A percentile compares a stretch with the other conserved stretches of the same genome.
phyloP scores from a whole-genome alignment of 2,113 vertebrate genomes.

The Hemibagrus wyckioides region DNA sequence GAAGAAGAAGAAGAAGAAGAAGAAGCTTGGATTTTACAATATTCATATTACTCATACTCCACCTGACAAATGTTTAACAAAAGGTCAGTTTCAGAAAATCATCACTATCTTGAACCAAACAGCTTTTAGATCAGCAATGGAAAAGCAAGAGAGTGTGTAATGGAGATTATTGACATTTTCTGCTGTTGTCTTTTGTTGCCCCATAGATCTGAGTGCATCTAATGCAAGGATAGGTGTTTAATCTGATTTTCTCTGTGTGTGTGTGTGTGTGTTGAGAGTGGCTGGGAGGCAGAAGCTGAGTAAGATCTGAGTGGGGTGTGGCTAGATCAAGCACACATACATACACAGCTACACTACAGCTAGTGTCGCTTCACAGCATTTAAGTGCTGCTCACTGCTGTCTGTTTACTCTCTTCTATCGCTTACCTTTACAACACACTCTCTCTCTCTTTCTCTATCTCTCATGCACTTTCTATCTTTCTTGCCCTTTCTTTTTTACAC shows the following conservation, averaged over 20 bases:
- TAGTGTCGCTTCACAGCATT: neutral
- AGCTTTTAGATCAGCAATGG: neutral
- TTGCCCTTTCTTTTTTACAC: constrained; percentile 27
- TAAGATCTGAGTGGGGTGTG: constrained; percentile 14
- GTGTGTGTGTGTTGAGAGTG: neutral
- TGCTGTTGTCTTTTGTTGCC: constrained; percentile 30
- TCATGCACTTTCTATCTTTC: neutral
- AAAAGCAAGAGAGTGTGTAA: constrained; percentile 21
- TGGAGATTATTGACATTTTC: constrained; percentile 32
- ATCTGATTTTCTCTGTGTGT: constrained; percentile 19
- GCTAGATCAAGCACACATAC: neutral
- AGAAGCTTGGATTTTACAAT: neutral
- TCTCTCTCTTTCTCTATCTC: neutral
- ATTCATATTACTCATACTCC: neutral
- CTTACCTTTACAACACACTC: neutral
- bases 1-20: neutral
- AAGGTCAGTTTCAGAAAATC: neutral
- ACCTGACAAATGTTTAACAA: neutral
- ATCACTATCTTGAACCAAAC: constrained; percentile 6
- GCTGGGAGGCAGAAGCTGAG: constrained; percentile 28
- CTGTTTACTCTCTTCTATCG: constrained; percentile 7
- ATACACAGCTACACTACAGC: neutral
- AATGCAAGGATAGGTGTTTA: constrained; percentile 33
- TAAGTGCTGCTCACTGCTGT: constrained; percentile 7
- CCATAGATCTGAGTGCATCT: constrained; percentile 26